Percentiles rank a stretch among this genome's conserved stretches.
These are phyloP conservation scores for Alcis repandata DNA, from an alignment of 2,888 invertebrate species.

Conservation along the genomic window DNA sequence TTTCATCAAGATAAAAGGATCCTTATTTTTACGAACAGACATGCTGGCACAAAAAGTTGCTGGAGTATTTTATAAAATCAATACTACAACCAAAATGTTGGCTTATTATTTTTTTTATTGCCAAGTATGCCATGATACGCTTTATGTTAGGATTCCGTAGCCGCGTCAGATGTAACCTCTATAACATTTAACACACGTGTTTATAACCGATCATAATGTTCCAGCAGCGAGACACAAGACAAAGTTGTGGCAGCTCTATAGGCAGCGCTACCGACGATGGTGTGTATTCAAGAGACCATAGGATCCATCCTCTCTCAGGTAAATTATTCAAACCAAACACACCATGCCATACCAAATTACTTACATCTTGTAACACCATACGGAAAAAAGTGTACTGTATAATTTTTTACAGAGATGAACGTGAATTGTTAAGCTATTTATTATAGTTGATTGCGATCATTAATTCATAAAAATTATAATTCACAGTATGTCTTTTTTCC, in stretches of 20 bases:
- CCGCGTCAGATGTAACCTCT: background rate
- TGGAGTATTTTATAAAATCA: too few relatives aligned
- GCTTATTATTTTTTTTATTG: too few relatives aligned
- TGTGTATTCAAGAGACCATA: conserved; percentile 75
- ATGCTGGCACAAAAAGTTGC: too few relatives aligned
- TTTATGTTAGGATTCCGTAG: background rate
- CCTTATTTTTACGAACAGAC: too few relatives aligned
- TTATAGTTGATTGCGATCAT: background rate
- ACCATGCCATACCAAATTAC: background rate
- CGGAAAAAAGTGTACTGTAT: conserved; percentile 11
- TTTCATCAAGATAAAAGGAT: too few relatives aligned
- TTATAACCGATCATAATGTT: conserved; percentile 21
- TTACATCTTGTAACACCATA: conserved; percentile 12
- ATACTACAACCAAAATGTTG: too few relatives aligned
- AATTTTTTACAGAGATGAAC: too few relatives aligned
- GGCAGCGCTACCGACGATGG: conserved; percentile 79
- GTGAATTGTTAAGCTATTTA: too few relatives aligned
- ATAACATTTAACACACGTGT: too few relatives aligned
- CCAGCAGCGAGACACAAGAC: conserved; percentile 75
- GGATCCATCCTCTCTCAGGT: conserved; percentile 78
- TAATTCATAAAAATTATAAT: too few relatives aligned
- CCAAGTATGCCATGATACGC: background rate
- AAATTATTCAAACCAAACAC: conserved; percentile 36
- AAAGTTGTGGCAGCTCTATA: conserved; percentile 81
- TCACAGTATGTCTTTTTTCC: conserved; percentile 12